A percentile compares a stretch with the other conserved stretches of the same genome.
Conservation (phyloP, 1,140 invertebrate genomes). For the Glomeris maerens region DNA sequence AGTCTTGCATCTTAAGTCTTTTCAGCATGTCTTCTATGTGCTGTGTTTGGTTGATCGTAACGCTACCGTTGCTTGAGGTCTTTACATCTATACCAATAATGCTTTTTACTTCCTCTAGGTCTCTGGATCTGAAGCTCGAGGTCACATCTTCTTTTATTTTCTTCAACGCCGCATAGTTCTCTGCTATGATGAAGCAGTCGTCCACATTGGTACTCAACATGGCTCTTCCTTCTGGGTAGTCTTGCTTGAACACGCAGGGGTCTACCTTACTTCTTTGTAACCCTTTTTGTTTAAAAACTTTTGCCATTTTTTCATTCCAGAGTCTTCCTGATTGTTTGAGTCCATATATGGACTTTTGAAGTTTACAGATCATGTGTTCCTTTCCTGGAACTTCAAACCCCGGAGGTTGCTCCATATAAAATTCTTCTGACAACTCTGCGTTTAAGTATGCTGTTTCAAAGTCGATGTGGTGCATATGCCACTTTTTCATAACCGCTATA, state of each 20-base stretch:
- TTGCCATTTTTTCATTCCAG: constrained; percentile 24
- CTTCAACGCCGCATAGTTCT: constrained; percentile 14
- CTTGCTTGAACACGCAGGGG: constrained; percentile 26
- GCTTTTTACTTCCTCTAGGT: background rate
- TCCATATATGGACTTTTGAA: constrained; percentile 26
- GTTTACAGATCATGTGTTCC: too few relatives aligned
- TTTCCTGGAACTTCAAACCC: too few relatives aligned
- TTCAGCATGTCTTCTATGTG: constrained; percentile 19
- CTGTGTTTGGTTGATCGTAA: constrained; percentile 19
- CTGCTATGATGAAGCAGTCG: constrained; percentile 20
- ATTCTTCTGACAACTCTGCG: constrained; percentile 26
- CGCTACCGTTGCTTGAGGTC: too few relatives aligned
- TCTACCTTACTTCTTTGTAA: constrained; percentile 26
- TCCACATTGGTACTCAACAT: constrained; percentile 23
- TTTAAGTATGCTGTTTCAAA: too few relatives aligned
- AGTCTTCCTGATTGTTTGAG: constrained; percentile 24
- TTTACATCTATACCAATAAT: constrained; percentile 4
- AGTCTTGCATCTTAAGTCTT: constrained; percentile 26
- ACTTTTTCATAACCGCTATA: constrained; percentile 22
- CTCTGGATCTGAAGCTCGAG: background rate
- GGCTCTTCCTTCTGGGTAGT: constrained; percentile 19
- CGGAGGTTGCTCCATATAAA: constrained; percentile 30
- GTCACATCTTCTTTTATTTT: constrained; percentile 18
- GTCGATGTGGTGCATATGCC: constrained; percentile 29
- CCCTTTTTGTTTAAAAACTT: constrained; percentile 30